Conservation (phyloP, 2,888 invertebrate species). For the Pediacus dermestoides region DNA sequence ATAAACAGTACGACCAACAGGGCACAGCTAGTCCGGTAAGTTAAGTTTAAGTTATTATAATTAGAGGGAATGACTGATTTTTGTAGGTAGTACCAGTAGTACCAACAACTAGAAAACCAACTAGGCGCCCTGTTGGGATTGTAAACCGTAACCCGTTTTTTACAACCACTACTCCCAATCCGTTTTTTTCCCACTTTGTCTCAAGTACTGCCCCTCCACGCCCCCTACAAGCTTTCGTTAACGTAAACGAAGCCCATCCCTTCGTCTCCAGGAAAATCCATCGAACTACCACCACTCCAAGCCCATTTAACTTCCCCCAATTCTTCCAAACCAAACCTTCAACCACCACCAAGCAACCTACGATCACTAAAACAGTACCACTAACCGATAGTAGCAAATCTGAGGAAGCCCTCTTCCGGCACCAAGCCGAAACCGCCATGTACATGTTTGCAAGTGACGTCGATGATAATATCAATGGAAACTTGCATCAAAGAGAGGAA, state of each 20-base stretch:
- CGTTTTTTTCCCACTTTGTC: not conserved
- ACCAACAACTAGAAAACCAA: too few relatives aligned
- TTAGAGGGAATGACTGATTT: too few relatives aligned
- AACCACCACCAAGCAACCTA: not conserved
- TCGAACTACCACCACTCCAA: not conserved
- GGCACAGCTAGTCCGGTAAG: not conserved
- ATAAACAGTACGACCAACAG: not conserved
- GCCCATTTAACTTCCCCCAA: not conserved
- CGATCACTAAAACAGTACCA: constrained; percentile 4
- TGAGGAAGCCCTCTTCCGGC: constrained; percentile 16
- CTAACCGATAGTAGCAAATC: constrained; percentile 6
- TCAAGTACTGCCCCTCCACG: too few relatives aligned
- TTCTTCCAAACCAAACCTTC: not conserved
- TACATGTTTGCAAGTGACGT: constrained; percentile 48
- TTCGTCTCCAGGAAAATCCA: constrained; percentile 1
- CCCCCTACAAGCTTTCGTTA: not conserved
- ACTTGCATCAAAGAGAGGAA: constrained; percentile 45
- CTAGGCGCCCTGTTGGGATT: too few relatives aligned
- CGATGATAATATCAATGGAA: constrained; percentile 48
- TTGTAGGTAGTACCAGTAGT: not conserved
- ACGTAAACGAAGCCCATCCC: not conserved
- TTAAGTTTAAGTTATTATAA: not conserved
- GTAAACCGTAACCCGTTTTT: too few relatives aligned
- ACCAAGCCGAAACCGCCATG: constrained; percentile 40
- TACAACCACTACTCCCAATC: not conserved